Evolutionary conservation across 2,888 invertebrate genomes (phyloP).

Genomic region (Lycophotia porphyrea): DNA sequence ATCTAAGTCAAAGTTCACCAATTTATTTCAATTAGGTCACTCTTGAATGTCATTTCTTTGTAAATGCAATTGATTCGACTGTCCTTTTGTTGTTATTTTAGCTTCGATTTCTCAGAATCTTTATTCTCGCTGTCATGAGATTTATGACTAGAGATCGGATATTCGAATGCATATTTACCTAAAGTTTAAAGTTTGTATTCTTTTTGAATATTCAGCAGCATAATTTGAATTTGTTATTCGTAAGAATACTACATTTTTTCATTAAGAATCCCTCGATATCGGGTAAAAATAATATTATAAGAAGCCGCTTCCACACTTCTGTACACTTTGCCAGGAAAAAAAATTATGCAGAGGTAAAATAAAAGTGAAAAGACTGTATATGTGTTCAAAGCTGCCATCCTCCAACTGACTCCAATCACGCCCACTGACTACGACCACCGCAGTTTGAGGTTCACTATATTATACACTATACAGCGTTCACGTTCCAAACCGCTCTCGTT

Average conservation of each 20-base stretch:
- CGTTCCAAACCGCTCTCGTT: slow-evolving; percentile 25
- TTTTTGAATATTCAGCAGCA: too few species aligned
- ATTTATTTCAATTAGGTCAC: neutral
- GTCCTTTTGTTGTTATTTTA: neutral
- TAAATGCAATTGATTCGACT: neutral
- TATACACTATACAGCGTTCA: neutral
- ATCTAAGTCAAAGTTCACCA: too few species aligned
- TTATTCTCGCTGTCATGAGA: neutral
- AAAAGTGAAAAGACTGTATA: neutral
- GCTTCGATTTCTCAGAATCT: neutral
- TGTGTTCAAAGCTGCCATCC: neutral
- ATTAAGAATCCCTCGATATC: too few species aligned
- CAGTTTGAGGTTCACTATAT: neutral
- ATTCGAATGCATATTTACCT: too few species aligned
- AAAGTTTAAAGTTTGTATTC: too few species aligned
- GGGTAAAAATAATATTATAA: too few species aligned
- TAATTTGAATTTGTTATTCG: too few species aligned
- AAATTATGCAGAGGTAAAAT: neutral
- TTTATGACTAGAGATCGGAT: too few species aligned
- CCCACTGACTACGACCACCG: neutral
- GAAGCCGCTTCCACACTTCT: too few species aligned
- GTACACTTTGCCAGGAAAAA: too few species aligned
- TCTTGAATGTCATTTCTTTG: neutral
- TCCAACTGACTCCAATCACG: neutral
- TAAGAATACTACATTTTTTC: too few species aligned